Base-by-base conservation (phyloP, 2,888 invertebrate species). In the Erynnis tages region DNA sequence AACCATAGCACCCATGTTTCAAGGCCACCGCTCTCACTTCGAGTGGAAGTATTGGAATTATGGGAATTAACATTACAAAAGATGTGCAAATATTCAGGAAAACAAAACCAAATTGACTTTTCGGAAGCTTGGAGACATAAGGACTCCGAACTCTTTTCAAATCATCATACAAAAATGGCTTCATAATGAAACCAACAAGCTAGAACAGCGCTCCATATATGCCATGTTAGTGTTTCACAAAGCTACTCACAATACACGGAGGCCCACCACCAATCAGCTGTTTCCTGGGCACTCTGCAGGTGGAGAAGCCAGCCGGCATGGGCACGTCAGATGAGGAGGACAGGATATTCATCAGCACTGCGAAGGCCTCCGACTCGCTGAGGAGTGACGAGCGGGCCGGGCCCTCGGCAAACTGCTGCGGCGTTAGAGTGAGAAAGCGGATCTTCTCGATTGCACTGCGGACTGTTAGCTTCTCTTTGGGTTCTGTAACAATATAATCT, bases 401-500 rank as follows among this genome's bases (percentile, higher is more conserved):
- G 0, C 95, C 95, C 66, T 94, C 94, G 0, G 96, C 95, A 75
- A 96, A 96, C 82, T 96, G 94, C 71, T 95, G 93, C 0, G 96
- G 94, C 0, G 93, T 93, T 60, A 96, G 82, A 0, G 95, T 95
- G 7, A 96, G 88, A 79, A 96, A 96, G 16, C 96, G 91, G 55
- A 96, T 93, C 79, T 95, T 94, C 69, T 92, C 93, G 1, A 96
- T 87, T 0, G 93, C 93, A 62, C 93, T 91, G 1, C 94, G 87
- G 52, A 93, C 83, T 11, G 91, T 85, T 6, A 70, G 70, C 56
- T 77, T 80, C 29, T 76, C 76, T 57, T 76, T 82, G 21, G 52
- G 49, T 8, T 76, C 81, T 79, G 71, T 8, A 45, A 49, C 10
- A 25, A 30, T 11, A 10, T 4, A 7, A 13, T 29, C 10, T 1